Conservation (phyloP, 2,888 invertebrate genomes). For the Podabrus alpinus region DNA sequence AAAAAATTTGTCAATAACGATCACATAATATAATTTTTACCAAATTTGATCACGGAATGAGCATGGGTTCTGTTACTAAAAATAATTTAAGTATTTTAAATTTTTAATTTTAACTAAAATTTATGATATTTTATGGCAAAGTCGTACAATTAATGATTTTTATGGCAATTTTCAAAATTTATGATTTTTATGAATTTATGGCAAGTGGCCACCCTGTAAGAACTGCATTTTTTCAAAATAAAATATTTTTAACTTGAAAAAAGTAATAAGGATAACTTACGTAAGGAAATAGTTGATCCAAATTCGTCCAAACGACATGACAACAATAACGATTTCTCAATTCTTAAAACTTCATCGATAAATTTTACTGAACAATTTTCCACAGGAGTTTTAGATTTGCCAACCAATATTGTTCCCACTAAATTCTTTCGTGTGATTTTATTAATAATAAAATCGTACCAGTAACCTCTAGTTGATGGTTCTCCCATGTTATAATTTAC, state of each 20-base stretch:
- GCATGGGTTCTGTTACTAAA: too few relatives aligned
- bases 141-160: too few relatives aligned
- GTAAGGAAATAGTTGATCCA: not conserved
- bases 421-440: conserved; percentile 59
- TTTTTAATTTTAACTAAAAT: too few relatives aligned
- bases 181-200: too few relatives aligned
- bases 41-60: too few relatives aligned
- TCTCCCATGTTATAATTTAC: conserved; percentile 76
- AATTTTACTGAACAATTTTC: conserved; percentile 64
- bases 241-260: not conserved
- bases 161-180: too few relatives aligned
- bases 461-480: conserved; percentile 68
- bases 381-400: conserved; percentile 60
- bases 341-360: conserved; percentile 67
- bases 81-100: too few relatives aligned
- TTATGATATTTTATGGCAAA: too few relatives aligned
- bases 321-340: conserved; percentile 61
- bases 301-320: not conserved
- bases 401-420: conserved; percentile 64
- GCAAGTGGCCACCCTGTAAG: too few relatives aligned
- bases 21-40: too few relatives aligned
- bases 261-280: not conserved
- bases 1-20: too few relatives aligned
- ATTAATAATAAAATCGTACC: conserved; percentile 67
- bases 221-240: too few relatives aligned